Base-by-base conservation (phyloP, 2,113 vertebrate species). In the Myrmecophaga tridactyla region DNA sequence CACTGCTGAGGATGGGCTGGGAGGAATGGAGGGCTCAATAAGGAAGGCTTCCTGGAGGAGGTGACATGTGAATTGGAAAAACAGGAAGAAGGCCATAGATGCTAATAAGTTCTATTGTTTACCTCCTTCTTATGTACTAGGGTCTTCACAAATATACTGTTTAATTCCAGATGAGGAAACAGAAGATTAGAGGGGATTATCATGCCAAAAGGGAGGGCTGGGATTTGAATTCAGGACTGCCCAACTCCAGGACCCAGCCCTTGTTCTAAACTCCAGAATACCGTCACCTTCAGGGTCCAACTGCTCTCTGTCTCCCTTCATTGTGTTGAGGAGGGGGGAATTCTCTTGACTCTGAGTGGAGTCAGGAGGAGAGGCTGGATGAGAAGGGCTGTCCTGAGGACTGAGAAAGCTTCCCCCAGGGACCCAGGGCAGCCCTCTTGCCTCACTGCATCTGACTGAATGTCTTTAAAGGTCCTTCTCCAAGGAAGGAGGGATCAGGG, bases 1-100 rank as follows among this genome's bases (percentile, higher is more conserved):
- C 21, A 2, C n/a, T 53, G 85, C 67, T 23, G 36, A 46, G 11
- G 43, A 51, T 12, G 3, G 11, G 3, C 46, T 0, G 0, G 4
- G 10, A 8, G 31, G 29, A 14, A 46, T 9, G 51, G 7, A 1
- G 15, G 43, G 53, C 14, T 1, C 5, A 4, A 46, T 34, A 27
- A 48, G 80, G 39, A 81, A 41, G 43, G 23, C 72, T 76, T 84
- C 82, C 81, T 7, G 11, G 84, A 46, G 58, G 31, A 94, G 65
- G 51, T 43, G 21, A 62, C 7, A 6, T 58, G 58, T 63, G 12
- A 72, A 5, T 29, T 36, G 15, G 41, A 34, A 63, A 86, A 34
- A 75, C 36, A 21, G 77, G 43, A 88, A 76, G 90, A 78, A 70
- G 31, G n/a, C 27, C 67, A 1, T 7, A n/a, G 72, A 12, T 72